Conservation (phyloP, 2,113 vertebrate species). For the Poeciliopsis prolifica region DNA sequence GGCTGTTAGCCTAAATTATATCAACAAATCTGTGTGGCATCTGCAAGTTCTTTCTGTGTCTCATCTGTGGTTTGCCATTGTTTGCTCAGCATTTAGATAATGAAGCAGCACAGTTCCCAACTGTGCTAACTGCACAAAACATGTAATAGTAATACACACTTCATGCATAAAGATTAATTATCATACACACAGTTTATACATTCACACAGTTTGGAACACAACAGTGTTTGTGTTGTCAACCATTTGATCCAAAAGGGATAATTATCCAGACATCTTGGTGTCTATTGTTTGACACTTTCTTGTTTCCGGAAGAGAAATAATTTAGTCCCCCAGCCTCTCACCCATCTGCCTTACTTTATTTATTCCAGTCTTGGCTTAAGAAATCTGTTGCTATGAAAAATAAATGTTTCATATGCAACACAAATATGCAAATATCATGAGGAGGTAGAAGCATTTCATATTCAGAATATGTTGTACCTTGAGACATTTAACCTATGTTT, state of each 20-base stretch:
- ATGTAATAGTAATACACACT: constrained; percentile 1
- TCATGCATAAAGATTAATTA: neutral
- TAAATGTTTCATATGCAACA: constrained; percentile 2
- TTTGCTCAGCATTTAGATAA: constrained; percentile 62
- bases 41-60: constrained; percentile 33
- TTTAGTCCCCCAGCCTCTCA: neutral
- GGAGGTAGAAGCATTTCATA: constrained; percentile 13
- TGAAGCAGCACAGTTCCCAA: constrained; percentile 23
- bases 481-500: constrained; percentile 16
- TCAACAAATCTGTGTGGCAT: constrained; percentile 21
- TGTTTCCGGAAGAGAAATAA: neutral
- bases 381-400: constrained; percentile 13
- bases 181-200: neutral
- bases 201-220: neutral
- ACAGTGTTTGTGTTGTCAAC: neutral
- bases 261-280: constrained; percentile 3
- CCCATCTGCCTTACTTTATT: constrained; percentile 17
- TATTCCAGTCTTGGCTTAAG: constrained; percentile 14
- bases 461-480: constrained; percentile 10
- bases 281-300: constrained; percentile 11
- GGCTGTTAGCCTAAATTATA: neutral
- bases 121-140: neutral
- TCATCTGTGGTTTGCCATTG: constrained; percentile 25
- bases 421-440: constrained; percentile 34
- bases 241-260: constrained; percentile 12